Base-by-base conservation (phyloP, 2,113 vertebrate species). In the Crotalus horridus region DNA sequence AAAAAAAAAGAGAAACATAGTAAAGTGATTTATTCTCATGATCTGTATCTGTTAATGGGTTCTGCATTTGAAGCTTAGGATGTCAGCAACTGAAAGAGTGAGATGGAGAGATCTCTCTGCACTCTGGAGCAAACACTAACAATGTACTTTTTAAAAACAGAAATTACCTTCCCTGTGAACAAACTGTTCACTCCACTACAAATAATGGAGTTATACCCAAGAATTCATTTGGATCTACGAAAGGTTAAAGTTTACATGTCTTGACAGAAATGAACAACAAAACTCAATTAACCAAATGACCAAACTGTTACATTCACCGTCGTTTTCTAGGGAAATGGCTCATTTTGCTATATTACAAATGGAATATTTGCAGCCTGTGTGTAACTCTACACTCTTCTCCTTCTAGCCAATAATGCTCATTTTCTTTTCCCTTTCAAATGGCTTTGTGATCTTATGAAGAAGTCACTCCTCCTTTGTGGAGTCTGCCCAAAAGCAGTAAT, bases 231-330 rank as follows among this genome's bases (percentile, higher is more conserved):
- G 93, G 93, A 91, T 93, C 91, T 94, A 93, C 92, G 88, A 95
- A 92, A 93, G 74, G 56, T 93, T 92, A 51, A 95, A 96, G 81
- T 95, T 96, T 95, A 96, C 94, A 95, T 24, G 74, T 93, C 93
- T 89, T 95, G 93, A 92, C 95, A 94, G 92, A 95, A 95, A 96
- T 87, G 91, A 92, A 92, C 26, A 95, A 95, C 54, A 95, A 90
- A 94, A 95, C 93, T n/a, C 24, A 92, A 94, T 93, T 87, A 92
- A 92, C 87, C 92, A 93, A 95, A 95, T 96, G 93, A 94, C 93
- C 91, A 92, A 87, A 92, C 54, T 21, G 23, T 89, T 92, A 96
- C 95, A 94, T 96, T 96, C 95, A 96, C 89, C 46, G 85, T 88
- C 92, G 92, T 96, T 95, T 0, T 0, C 90, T 93, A 93, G 95